These are phyloP conservation scores for Nothocercus julius DNA, from an alignment of 2,113 vertebrate species.

Conservation along the genomic window DNA sequence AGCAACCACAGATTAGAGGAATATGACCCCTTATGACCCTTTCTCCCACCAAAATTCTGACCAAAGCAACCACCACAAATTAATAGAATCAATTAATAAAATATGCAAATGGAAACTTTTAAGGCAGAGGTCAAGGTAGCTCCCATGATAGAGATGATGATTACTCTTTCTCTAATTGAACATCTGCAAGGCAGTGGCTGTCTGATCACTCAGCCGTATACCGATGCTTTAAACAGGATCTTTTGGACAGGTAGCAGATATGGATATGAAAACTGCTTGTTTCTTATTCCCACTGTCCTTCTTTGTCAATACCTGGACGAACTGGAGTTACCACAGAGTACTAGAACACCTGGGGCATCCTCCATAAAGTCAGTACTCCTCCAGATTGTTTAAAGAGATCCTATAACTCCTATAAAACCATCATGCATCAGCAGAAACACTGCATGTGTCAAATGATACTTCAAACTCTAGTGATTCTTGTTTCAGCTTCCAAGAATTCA, in stretches of 20 bases:
- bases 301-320: background rate
- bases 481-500: background rate
- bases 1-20: background rate
- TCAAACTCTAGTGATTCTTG: background rate
- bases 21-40: background rate
- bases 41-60: background rate
- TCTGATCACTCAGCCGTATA: background rate
- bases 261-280: background rate
- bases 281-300: background rate
- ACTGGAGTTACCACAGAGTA: background rate
- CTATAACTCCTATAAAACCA: background rate
- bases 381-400: background rate
- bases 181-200: background rate
- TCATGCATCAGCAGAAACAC: background rate
- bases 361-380: background rate
- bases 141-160: background rate
- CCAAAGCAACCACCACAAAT: background rate
- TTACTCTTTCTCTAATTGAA: background rate
- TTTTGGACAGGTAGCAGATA: rapidly evolving
- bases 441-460: background rate
- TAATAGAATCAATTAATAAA: background rate
- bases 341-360: background rate
- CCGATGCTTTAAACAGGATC: background rate
- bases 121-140: background rate
- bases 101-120: background rate